A percentile compares a stretch with the other conserved stretches of the same genome.
Evolutionary conservation across 2,797 vertebrate species (phyloP).

Genomic region (Catharus ustulatus): DNA sequence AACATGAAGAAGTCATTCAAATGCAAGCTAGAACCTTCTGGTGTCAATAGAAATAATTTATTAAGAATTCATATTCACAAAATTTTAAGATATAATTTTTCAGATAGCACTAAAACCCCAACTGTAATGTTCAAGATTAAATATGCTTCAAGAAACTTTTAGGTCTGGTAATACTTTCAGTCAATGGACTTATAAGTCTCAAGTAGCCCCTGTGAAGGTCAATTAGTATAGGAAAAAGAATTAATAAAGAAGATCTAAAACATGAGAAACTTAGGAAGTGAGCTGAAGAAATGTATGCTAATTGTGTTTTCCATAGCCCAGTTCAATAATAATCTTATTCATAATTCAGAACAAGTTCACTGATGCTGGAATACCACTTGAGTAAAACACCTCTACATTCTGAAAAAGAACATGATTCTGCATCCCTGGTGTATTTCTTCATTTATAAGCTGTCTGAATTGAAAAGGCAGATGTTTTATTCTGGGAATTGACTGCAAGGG

Average conservation of each 20-base stretch:
- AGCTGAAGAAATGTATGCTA: not conserved
- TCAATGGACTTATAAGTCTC: not conserved
- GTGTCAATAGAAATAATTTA: not conserved
- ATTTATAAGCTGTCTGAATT: constrained; percentile 68
- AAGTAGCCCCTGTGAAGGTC: constrained; percentile 27
- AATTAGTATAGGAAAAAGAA: constrained; percentile 23
- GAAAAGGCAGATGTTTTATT: constrained; percentile 76
- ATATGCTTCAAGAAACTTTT: constrained; percentile 10
- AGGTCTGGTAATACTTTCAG: not conserved
- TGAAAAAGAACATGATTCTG: constrained; percentile 61
- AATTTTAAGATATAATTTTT: constrained; percentile 24
- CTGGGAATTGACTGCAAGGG: constrained; percentile 69
- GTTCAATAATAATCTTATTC: not conserved
- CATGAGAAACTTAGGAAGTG: not conserved
- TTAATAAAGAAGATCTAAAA: not conserved
- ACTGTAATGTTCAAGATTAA: not conserved
- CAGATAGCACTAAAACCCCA: constrained; percentile 26
- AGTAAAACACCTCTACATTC: constrained; percentile 60
- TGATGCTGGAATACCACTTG: constrained; percentile 7
- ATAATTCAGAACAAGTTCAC: constrained; percentile 15
- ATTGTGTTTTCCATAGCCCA: not conserved
- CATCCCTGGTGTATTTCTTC: constrained; percentile 64
- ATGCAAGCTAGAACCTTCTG: not conserved
- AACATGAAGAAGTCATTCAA: not conserved
- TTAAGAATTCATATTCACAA: not conserved